A percentile compares a stretch with the other conserved stretches of the same genome.
Conservation (phyloP, 2,113 vertebrate species). For the Sterrhoptilus dennistouni region DNA sequence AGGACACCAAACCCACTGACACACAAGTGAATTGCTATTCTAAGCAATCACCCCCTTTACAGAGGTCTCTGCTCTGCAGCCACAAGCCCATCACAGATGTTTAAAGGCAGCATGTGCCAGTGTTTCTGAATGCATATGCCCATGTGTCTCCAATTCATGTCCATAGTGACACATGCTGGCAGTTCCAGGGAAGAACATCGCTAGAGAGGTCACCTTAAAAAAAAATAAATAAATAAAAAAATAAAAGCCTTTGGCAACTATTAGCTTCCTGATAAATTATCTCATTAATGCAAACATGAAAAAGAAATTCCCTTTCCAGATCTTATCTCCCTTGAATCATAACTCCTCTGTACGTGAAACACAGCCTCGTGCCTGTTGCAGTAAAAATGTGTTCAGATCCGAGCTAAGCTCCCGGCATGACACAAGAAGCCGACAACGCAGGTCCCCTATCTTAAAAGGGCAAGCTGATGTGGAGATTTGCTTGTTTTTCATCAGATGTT, state of each 20-base stretch:
- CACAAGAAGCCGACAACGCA: not conserved
- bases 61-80: not conserved
- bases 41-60: not conserved
- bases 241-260: not conserved
- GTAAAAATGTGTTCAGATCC: not conserved
- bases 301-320: constrained; percentile 19
- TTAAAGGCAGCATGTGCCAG: constrained; percentile 1
- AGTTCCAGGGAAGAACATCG: constrained; percentile 38
- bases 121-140: not conserved
- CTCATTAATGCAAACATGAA: constrained; percentile 45
- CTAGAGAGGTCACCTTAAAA: not conserved
- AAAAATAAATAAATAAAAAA: not conserved
- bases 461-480: not conserved
- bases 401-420: not conserved
- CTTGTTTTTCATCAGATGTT: not conserved
- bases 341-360: not conserved
- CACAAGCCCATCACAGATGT: not conserved
- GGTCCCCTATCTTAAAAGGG: not conserved
- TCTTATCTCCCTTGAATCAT: constrained; percentile 24
- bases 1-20: not conserved
- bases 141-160: not conserved
- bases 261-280: constrained; percentile 45
- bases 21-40: not conserved
- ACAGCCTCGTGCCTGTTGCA: not conserved
- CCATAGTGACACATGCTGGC: constrained; percentile 76